Percentiles rank a stretch among this genome's conserved stretches.
Conservation (phyloP, 2,888 invertebrate species). For the Cristatella mucedo region DNA sequence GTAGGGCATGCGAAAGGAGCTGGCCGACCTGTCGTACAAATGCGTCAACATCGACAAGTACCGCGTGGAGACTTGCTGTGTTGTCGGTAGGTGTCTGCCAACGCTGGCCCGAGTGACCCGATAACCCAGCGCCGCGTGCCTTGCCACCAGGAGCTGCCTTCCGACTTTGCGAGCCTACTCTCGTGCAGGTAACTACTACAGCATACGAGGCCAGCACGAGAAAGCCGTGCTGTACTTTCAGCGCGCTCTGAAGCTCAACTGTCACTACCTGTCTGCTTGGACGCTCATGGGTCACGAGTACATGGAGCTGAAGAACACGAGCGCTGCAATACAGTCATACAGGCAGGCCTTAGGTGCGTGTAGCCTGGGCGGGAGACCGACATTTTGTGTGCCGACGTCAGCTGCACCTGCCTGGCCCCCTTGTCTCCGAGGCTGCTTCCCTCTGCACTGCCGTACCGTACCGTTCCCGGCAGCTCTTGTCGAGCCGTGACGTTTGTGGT, state of each 20-base stretch:
- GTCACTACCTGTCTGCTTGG: constrained; percentile 87
- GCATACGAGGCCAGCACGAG: constrained; percentile 81
- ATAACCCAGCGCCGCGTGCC: no score
- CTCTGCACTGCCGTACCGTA: no score
- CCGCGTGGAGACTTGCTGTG: constrained; percentile 88
- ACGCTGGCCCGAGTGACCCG: no score
- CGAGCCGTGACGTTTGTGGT: no score
- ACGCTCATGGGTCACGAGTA: constrained; percentile 96
- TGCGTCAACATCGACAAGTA: constrained; percentile 89
- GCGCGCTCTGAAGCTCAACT: constrained; percentile 77
- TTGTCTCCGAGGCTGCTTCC: no score
- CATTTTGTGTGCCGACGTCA: no score
- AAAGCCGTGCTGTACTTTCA: constrained; percentile 95
- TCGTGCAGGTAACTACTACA: constrained; percentile 88
- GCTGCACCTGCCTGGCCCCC: no score
- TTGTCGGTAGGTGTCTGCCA: constrained; percentile 61
- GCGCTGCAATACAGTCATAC: constrained; percentile 95
- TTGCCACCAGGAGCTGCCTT: no score
- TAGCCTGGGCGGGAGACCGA: neutral
- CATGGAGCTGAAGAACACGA: constrained; percentile 94
- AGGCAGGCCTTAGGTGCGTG: constrained; percentile 74
- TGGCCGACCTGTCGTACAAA: constrained; percentile 79
- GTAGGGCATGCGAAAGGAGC: constrained; percentile 65
- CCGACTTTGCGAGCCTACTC: no score
- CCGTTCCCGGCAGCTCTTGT: no score